phyloP scores from a whole-genome alignment of 1,140 invertebrate genomes.

The Triops longicaudatus region DNA sequence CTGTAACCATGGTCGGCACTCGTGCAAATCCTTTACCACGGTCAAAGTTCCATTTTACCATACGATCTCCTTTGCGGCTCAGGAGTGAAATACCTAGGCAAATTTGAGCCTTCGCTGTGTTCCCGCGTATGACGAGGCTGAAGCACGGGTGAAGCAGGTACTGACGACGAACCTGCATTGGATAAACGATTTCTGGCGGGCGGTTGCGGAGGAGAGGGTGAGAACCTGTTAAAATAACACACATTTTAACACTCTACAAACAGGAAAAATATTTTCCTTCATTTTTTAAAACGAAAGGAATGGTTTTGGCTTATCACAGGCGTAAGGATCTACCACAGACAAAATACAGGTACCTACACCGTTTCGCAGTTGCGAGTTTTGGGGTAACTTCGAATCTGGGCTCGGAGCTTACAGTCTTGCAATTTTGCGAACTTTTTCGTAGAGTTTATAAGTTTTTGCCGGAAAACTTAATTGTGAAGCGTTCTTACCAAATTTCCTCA shows the following conservation, averaged over 20 bases:
- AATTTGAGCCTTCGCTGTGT: not conserved
- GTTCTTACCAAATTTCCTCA: no score
- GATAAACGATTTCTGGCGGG: constrained; percentile 23
- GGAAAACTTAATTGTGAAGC: no score
- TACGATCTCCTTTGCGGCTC: constrained; percentile 53
- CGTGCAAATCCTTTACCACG: not conserved
- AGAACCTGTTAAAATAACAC: constrained; percentile 1
- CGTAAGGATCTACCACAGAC: no score
- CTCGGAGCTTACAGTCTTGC: no score
- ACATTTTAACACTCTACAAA: not conserved
- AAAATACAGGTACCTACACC: no score
- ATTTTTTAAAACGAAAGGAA: no score
- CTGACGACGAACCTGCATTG: constrained; percentile 25
- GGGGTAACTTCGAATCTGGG: no score
- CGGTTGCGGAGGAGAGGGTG: constrained; percentile 26
- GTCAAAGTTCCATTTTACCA: constrained; percentile 29
- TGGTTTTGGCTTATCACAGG: no score
- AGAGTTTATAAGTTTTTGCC: no score
- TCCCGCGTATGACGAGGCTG: constrained; percentile 27
- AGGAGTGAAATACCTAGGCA: constrained; percentile 52
- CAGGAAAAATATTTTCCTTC: no score
- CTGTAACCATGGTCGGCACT: not conserved
- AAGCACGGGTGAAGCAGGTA: constrained; percentile 29
- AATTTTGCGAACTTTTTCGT: no score
- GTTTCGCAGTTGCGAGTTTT: no score